phyloP scores from a whole-genome alignment of 2,113 vertebrate genomes.

The Capreolus pygargus region DNA sequence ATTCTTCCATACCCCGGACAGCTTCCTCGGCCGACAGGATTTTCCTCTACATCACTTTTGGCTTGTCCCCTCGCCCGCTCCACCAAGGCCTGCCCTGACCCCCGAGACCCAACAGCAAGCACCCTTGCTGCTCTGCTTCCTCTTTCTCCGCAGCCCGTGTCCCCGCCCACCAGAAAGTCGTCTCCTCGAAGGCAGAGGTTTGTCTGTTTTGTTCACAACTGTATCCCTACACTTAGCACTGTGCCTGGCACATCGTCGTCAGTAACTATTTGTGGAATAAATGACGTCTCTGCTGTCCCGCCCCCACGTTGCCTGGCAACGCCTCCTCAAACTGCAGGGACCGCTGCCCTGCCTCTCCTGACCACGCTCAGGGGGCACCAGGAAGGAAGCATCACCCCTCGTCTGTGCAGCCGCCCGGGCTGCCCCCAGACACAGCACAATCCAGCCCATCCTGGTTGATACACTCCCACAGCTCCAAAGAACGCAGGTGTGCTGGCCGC shows the following conservation, averaged over 20 bases:
- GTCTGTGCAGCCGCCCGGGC: neutral
- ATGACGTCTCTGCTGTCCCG: neutral
- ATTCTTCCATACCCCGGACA: neutral
- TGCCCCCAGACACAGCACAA: too few relatives aligned
- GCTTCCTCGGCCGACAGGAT: neutral
- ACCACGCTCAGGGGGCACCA: neutral
- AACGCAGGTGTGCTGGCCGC: too few relatives aligned
- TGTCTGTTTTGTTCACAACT: neutral
- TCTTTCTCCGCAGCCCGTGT: neutral
- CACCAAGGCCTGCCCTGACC: neutral
- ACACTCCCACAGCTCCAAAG: neutral
- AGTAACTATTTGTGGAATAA: neutral
- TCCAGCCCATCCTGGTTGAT: neutral
- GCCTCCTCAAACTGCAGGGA: neutral
- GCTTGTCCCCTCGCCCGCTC: neutral
- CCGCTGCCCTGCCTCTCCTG: too few relatives aligned
- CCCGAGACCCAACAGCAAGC: neutral
- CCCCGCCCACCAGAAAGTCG: neutral
- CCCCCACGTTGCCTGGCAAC: neutral
- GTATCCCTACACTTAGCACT: neutral
- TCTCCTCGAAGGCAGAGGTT: neutral
- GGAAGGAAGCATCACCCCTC: neutral
- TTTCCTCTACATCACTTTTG: neutral
- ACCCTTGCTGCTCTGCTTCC: fast-evolving
- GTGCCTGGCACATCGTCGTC: neutral